phyloP scores from a whole-genome alignment of 2,113 vertebrate genomes.

The Limanda limanda region DNA sequence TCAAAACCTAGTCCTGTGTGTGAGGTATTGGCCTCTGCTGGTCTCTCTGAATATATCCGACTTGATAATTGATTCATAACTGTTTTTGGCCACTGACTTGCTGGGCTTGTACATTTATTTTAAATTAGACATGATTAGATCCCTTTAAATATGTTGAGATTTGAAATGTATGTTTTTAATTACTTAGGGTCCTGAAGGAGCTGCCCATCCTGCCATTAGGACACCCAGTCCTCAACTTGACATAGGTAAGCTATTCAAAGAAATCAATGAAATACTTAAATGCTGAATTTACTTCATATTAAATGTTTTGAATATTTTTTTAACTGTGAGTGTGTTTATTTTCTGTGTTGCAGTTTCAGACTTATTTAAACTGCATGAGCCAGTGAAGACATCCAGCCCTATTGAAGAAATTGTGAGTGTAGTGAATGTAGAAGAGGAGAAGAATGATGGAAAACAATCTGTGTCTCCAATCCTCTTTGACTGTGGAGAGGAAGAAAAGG shows the following conservation, averaged over 20 bases:
- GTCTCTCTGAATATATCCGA: too few species aligned
- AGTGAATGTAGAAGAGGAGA: not conserved
- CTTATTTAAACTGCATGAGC: constrained; percentile 34
- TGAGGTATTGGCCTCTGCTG: not conserved
- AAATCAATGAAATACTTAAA: not conserved
- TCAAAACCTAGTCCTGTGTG: not conserved
- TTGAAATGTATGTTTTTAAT: too few species aligned
- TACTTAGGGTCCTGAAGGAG: constrained; percentile 33
- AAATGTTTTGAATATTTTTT: not conserved
- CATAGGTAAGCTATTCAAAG: constrained; percentile 41
- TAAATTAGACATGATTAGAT: too few species aligned
- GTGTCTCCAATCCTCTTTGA: constrained; percentile 64
- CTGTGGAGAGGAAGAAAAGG: constrained; percentile 49
- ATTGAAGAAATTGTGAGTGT: constrained; percentile 34
- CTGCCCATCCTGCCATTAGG: not conserved
- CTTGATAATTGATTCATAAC: too few species aligned
- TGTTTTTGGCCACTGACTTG: too few species aligned
- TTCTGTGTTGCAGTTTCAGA: constrained; percentile 40
- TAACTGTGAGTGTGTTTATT: not conserved
- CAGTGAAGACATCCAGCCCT: constrained; percentile 79
- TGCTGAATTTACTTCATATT: not conserved
- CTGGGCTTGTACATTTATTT: too few species aligned
- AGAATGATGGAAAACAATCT: not conserved
- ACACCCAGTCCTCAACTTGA: constrained; percentile 8
- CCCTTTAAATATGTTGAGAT: too few species aligned